Base-by-base conservation (phyloP, 2,113 vertebrate genomes). In the Smithornis capensis region DNA sequence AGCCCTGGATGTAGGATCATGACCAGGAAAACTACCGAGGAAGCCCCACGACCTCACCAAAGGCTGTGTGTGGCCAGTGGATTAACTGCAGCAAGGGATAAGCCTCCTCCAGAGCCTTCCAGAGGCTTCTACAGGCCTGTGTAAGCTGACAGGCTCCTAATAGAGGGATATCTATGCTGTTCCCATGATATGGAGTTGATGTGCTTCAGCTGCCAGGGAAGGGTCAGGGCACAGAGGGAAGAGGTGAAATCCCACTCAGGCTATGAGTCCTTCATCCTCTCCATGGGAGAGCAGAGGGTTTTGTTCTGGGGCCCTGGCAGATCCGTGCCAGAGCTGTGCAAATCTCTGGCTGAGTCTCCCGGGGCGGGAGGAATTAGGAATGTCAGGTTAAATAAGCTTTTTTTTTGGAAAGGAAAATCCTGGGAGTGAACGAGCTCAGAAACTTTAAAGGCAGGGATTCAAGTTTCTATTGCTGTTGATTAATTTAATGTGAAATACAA, bases 181-280 rank as follows among this genome's bases (percentile, higher is more conserved):
- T 50, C 22, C 40, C 56, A 3, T 5, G 53, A 2, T 6, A 0
- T 1, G 21, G 67, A 59, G 74, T 25, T 6, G 0, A 4, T 13
- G 56, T 52, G 28, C 49, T 90, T 35, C 22, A 35, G 69, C 92
- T 85, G 62, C 67, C 10, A 14, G 44, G 9, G 59, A 44, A 33
- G n/a, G 82, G 33, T 27, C 47, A 14, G 82, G 45, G 60, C 22
- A 13, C 2, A 6, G 65, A 74, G 60, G 18, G 4, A 59, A 2
- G 64, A 42, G 69, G 33, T 38, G 56, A 47, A 76, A 87, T 62
- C 74, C 70, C 4, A 0, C 29, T 0, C 14, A 78, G 49, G 10
- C 33, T 64, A 1, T 0, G 38, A 83, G 55, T 64, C 49, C 55
- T 70, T 5, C 65, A 59, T 28, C n/a, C 63, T 29, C 50, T 62